Evolutionary conservation across 2,113 vertebrate species (phyloP).

Genomic region (Ctenomys sociabilis): DNA sequence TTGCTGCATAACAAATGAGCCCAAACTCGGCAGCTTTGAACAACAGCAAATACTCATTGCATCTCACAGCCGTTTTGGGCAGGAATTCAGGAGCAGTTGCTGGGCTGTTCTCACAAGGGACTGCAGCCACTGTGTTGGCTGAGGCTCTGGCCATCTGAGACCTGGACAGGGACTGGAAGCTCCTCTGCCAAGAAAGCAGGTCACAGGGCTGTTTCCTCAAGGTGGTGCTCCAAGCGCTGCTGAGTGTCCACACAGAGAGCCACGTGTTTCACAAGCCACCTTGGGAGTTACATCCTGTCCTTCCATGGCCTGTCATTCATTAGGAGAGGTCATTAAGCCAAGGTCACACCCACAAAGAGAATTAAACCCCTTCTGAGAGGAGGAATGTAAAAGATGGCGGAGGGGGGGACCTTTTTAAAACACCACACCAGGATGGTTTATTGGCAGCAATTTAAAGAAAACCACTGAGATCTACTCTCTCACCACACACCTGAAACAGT

Average conservation of each 20-base stretch:
- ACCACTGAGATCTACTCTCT: background rate
- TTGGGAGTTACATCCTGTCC: background rate
- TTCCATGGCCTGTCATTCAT: no score
- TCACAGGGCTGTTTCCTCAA: fast-evolving
- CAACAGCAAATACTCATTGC: no score
- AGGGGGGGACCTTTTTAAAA: background rate
- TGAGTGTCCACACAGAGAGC: background rate
- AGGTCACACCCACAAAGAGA: background rate
- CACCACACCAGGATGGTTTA: no score
- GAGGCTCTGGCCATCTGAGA: background rate
- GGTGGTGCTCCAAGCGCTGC: background rate
- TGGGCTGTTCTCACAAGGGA: background rate
- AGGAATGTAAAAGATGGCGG: background rate
- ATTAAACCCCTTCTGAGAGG: background rate
- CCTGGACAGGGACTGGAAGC: background rate
- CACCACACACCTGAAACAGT: fast-evolving
- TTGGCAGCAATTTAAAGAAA: background rate
- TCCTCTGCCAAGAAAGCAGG: background rate
- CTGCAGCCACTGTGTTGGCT: fast-evolving
- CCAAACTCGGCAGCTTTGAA: background rate
- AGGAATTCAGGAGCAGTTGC: background rate
- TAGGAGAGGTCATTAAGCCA: fast-evolving
- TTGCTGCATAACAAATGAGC: background rate
- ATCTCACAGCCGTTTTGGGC: background rate
- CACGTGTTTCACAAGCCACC: fast-evolving